phyloP scores from a whole-genome alignment of 2,113 vertebrate genomes.

The Onychostoma macrolepis region DNA sequence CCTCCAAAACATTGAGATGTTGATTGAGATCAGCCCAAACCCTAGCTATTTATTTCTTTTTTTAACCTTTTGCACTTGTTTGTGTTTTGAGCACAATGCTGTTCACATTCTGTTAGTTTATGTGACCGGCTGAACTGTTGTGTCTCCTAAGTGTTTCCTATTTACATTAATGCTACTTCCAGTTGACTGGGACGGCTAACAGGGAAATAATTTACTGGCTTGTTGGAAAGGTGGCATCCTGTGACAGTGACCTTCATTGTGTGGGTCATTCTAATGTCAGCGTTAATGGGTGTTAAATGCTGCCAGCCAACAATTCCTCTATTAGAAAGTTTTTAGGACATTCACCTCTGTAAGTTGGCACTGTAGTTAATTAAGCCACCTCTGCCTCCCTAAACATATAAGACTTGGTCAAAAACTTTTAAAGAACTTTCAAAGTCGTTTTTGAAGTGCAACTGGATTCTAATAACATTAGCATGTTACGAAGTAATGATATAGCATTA shows the following conservation, averaged over 20 bases:
- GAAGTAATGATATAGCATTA: too few relatives aligned
- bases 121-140: background rate
- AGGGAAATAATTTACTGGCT: background rate
- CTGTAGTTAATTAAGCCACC: background rate
- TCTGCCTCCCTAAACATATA: background rate
- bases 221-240: background rate
- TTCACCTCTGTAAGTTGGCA: too few relatives aligned
- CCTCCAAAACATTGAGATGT: background rate
- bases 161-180: background rate
- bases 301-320: too few relatives aligned
- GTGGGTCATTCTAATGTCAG: background rate
- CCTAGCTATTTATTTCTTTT: background rate
- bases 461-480: background rate
- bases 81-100: background rate
- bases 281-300: background rate
- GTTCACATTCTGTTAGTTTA: background rate
- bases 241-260: background rate
- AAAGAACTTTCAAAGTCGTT: too few relatives aligned
- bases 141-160: background rate
- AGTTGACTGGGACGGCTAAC: background rate
- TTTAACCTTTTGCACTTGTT: conserved; percentile 6
- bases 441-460: too few relatives aligned
- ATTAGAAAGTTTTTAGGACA: too few relatives aligned
- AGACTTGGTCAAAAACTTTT: too few relatives aligned
- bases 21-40: background rate